Evolutionary conservation across 1,140 invertebrate species (phyloP), one percentile per base, ranked within the genome.

Genomic region (Apis dorsata): DNA sequence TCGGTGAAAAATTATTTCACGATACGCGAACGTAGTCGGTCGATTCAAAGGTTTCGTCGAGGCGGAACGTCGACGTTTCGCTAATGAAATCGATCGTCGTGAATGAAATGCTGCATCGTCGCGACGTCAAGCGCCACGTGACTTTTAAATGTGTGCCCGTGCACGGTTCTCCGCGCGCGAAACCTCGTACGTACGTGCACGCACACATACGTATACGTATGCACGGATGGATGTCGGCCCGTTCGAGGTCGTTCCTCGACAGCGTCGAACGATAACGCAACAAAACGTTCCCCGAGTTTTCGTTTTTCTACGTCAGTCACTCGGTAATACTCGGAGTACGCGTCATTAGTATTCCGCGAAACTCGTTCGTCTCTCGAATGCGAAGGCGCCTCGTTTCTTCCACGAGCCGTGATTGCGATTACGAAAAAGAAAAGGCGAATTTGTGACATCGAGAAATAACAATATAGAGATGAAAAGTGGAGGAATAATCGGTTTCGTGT

Each of bases 51-150:
- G 81, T 79, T 79, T 66, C 81, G 69, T n/a, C 55, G 59, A 84
- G 60, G 51, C 74, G 66, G 66, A 76, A 80, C 76, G 62, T 53
- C 53, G 79, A 72, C 66, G 70, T 76, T 65, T 60, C 69, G 63
- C 63, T 84, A 87, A 88, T 88, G 82, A 77, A 88, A 85, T 85
- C 78, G 86, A 78, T 85, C 80, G 74, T 79, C 62, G 68, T 84
- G 83, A 86, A 87, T 72, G 81, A 83, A 86, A 82, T 73, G 85
- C 77, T 71, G 85, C 77, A 86, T 86, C 71, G 73, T 74, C 77
- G 80, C 81, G 73, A 86, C 81, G 85, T 87, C 85, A 84, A 66
- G 4, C 78, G 76, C 77, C 85, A 87, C 74, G 85, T 87, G 86
- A 87, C 69, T 55, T 11, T 60, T 34, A 24, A 53, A n/a, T 15